Evolutionary conservation across 2,113 vertebrate genomes (phyloP).

Genomic region (Talpa occidentalis): DNA sequence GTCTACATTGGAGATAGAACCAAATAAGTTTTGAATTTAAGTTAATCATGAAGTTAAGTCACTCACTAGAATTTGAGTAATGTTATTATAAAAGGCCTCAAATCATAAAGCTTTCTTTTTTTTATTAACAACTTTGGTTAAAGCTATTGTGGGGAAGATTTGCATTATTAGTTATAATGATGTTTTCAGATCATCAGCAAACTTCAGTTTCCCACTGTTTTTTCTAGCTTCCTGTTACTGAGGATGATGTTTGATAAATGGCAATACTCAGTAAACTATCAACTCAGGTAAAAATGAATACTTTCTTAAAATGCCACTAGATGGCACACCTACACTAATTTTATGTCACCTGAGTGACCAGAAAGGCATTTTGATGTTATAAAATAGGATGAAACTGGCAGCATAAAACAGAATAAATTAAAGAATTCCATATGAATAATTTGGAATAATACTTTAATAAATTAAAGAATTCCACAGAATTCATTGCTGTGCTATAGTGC

Average conservation of each 20-base stretch:
- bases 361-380: constrained; percentile 5
- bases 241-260: no score
- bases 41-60: constrained; percentile 15
- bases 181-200: constrained; percentile 6
- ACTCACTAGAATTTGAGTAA: neutral
- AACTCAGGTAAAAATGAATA: neutral
- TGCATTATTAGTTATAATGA: neutral
- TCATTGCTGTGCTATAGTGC: neutral
- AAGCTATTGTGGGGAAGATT: neutral
- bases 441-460: no score
- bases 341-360: neutral
- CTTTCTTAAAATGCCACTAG: constrained; percentile 50
- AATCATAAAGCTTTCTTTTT: neutral
- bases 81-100: neutral
- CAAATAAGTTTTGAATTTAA: constrained; percentile 18
- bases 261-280: neutral
- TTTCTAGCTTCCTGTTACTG: neutral
- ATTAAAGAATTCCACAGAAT: neutral
- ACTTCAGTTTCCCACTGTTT: neutral
- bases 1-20: neutral
- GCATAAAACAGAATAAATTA: neutral
- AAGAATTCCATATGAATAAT: neutral
- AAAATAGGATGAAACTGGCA: neutral
- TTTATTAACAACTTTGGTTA: neutral
- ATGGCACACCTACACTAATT: constrained; percentile 52